A percentile compares a stretch with the other conserved stretches of the same genome.
These are phyloP conservation scores for Sebastes matsubarae DNA, from an alignment of 2,797 vertebrate species.

Conservation along the genomic window DNA sequence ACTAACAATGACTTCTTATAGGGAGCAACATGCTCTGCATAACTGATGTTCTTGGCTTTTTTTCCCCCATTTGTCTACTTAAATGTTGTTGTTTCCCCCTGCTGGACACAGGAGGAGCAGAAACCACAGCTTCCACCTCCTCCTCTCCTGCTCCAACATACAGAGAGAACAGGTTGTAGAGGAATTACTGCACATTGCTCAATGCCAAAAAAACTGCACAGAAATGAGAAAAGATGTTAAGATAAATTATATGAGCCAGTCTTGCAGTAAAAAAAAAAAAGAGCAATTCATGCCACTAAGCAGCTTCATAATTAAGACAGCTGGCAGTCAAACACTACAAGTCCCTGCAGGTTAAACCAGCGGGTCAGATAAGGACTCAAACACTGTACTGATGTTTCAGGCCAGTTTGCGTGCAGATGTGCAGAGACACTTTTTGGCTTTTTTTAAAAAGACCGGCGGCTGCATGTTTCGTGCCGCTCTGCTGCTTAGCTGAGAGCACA, in stretches of 20 bases:
- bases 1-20: not conserved
- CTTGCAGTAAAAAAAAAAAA: not conserved
- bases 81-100: not conserved
- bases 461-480: not conserved
- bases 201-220: conserved; percentile 1
- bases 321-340: not conserved
- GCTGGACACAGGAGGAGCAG: not conserved
- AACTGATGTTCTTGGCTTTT: not conserved
- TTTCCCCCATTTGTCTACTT: not conserved
- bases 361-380: not conserved
- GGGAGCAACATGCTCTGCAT: not conserved
- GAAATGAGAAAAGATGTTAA: not conserved
- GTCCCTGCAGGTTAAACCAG: not conserved
- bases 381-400: not conserved
- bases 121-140: not conserved
- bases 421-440: not conserved
- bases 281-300: not conserved
- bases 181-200: conserved; percentile 11
- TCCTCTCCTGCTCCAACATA: not conserved
- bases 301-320: conserved; percentile 4
- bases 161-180: not conserved
- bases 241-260: not conserved
- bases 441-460: not conserved
- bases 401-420: not conserved
- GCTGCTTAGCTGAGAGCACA: not conserved